Evolutionary conservation across 2,113 vertebrate genomes (phyloP).

Genomic region (Entomyzon cyanotis): DNA sequence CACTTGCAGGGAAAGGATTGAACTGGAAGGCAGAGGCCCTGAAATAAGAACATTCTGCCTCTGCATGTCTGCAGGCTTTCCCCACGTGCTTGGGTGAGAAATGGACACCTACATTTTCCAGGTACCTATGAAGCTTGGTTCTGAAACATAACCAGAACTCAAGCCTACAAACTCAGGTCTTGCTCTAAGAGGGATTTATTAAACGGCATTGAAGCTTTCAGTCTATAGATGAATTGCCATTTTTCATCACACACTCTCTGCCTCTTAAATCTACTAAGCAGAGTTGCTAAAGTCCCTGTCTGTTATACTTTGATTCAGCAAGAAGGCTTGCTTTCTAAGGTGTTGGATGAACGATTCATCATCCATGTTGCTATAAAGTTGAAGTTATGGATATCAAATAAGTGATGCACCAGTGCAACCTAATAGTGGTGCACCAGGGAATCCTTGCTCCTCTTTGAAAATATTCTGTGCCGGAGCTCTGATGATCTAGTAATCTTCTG

Average conservation of each 20-base stretch:
- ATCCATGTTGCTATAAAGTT: not conserved
- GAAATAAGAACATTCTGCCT: not conserved
- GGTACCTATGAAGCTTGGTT: not conserved
- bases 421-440: not conserved
- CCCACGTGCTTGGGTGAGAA: not conserved
- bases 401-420: not conserved
- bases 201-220: not conserved
- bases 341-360: not conserved
- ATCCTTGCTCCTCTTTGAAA: not conserved
- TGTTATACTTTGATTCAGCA: not conserved
- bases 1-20: not conserved
- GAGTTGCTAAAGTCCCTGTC: not conserved
- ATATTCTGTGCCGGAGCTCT: not conserved
- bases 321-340: not conserved
- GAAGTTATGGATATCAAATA: not conserved
- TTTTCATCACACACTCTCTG: not conserved
- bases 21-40: not conserved
- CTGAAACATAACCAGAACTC: not conserved
- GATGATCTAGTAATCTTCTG: not conserved
- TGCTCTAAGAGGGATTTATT: not conserved
- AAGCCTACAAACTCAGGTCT: not conserved
- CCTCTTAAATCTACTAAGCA: not conserved
- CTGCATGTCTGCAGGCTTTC: not conserved
- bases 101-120: not conserved
- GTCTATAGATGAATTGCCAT: not conserved